These are phyloP conservation scores for Hypotaenidia okinawae DNA, from an alignment of 2,797 vertebrate genomes.

Conservation along the genomic window DNA sequence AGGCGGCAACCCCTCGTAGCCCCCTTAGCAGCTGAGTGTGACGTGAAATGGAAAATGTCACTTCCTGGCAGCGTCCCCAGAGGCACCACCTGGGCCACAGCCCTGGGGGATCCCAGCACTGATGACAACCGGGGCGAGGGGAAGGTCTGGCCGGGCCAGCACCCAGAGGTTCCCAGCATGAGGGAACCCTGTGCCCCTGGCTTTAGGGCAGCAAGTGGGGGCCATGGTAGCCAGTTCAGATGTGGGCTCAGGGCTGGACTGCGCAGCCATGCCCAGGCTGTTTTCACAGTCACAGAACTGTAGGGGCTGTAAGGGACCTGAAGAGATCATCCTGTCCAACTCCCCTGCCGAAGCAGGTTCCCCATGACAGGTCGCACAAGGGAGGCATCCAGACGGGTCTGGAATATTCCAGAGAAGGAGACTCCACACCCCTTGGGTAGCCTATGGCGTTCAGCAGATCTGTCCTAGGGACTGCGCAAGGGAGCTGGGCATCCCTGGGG, in stretches of 20 bases:
- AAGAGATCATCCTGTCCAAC: too few relatives aligned
- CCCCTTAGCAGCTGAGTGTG: neutral
- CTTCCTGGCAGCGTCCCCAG: neutral
- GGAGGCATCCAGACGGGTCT: too few relatives aligned
- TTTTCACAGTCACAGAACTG: neutral
- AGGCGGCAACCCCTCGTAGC: neutral
- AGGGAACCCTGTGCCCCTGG: neutral
- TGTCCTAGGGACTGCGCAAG: neutral
- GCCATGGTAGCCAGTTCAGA: neutral
- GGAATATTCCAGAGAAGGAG: too few relatives aligned
- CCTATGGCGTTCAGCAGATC: neutral
- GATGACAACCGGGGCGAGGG: accelerated
- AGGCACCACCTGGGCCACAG: neutral
- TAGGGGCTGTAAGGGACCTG: too few relatives aligned
- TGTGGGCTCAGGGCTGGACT: neutral
- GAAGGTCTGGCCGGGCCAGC: accelerated
- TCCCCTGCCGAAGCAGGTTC: too few relatives aligned
- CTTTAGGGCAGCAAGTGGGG: accelerated
- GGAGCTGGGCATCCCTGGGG: neutral
- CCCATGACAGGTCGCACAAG: too few relatives aligned
- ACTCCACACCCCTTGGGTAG: too few relatives aligned
- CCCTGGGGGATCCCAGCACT: accelerated
- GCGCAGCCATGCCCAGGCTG: accelerated
- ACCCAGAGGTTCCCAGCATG: accelerated
- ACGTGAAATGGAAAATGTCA: conserved; percentile 21